Conservation (phyloP, 2,888 invertebrate species). For the Bembecia ichneumoniformis region DNA sequence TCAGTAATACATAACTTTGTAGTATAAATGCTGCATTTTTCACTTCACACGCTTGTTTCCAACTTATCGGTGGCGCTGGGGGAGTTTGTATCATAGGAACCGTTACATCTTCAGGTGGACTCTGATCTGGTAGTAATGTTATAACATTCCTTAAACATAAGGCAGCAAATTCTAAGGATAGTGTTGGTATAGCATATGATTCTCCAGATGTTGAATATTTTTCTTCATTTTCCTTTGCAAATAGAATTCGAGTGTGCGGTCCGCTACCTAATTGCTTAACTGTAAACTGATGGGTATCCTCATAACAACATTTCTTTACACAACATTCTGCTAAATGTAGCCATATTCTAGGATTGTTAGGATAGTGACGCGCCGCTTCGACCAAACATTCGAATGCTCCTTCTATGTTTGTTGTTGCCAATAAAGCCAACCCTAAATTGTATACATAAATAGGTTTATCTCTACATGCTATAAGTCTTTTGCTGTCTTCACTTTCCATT, state of each 20-base stretch:
- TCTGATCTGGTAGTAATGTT: conserved; percentile 75
- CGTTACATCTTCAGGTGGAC: conserved; percentile 43
- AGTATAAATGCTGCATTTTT: conserved; percentile 80
- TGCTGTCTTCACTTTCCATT: conserved; percentile 54
- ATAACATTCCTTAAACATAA: conserved; percentile 90
- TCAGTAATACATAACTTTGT: conserved; percentile 87
- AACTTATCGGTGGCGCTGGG: conserved; percentile 76
- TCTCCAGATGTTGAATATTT: conserved; percentile 70
- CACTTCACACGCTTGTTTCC: conserved; percentile 73
- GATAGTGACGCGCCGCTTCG: conserved; percentile 87
- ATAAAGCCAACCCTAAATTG: conserved; percentile 86
- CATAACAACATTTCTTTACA: conserved; percentile 77
- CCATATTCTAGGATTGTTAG: conserved; percentile 93
- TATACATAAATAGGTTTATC: conserved; percentile 79
- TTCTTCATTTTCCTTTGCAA: conserved; percentile 51
- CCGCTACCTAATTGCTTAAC: conserved; percentile 62
- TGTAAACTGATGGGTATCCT: conserved; percentile 58
- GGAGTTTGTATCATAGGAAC: conserved; percentile 57
- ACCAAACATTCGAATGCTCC: conserved; percentile 94
- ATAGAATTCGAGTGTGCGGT: conserved; percentile 50
- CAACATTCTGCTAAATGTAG: conserved; percentile 94
- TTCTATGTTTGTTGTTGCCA: conserved; percentile 84
- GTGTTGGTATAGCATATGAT: conserved; percentile 88
- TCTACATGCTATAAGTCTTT: conserved; percentile 49
- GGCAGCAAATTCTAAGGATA: conserved; percentile 91